Conservation (phyloP, 2,797 vertebrate species). For the Cirrhinus molitorella region DNA sequence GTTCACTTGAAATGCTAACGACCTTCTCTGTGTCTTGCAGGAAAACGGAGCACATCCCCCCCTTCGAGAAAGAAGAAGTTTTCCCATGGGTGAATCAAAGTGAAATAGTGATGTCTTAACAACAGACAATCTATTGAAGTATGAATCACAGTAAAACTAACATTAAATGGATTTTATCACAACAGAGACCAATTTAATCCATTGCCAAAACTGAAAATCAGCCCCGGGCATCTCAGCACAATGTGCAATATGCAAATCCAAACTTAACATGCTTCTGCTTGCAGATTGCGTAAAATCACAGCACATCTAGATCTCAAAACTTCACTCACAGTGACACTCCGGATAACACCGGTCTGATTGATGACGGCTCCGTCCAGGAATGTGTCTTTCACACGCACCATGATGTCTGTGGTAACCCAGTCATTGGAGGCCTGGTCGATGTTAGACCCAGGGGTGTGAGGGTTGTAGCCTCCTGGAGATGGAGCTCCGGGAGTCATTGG, state of each 20-base stretch:
- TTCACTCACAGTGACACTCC: constrained; percentile 86
- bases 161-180: neutral
- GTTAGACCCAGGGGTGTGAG: constrained; percentile 93
- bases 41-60: constrained; percentile 93
- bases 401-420: constrained; percentile 95
- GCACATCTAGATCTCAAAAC: neutral
- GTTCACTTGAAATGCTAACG: constrained; percentile 92
- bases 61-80: constrained; percentile 72
- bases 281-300: neutral
- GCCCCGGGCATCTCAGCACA: neutral
- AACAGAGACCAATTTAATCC: neutral
- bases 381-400: constrained; percentile 91
- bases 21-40: constrained; percentile 93
- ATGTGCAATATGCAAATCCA: neutral
- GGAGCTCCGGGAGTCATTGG: constrained; percentile 96
- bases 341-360: constrained; percentile 88
- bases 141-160: neutral
- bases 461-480: constrained; percentile 94
- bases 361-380: constrained; percentile 88
- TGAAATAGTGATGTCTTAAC: neutral
- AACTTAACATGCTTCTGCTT: neutral
- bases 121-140: neutral
- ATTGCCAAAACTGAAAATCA: neutral
- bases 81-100: too few relatives aligned
- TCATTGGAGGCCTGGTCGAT: constrained; percentile 92